Evolutionary conservation across 2,113 vertebrate genomes (phyloP).

Genomic region (Colistium nudipinnis): DNA sequence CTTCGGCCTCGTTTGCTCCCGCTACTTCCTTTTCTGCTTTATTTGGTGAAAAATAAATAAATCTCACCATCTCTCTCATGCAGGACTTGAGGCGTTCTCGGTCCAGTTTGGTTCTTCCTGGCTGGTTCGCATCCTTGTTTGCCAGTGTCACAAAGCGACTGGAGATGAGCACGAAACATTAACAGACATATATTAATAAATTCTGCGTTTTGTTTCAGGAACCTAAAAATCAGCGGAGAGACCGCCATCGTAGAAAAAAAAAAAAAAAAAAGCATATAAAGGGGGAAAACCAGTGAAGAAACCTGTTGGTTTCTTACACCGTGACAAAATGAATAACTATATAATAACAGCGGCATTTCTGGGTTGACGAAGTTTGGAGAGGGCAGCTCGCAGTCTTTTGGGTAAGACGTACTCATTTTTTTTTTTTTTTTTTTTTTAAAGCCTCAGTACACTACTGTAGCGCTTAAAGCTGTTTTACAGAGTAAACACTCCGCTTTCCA

Average conservation of each 20-base stretch:
- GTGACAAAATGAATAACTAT: slow-evolving; percentile 14
- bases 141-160: slow-evolving; percentile 90
- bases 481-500: neutral
- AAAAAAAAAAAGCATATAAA: neutral
- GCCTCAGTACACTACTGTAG: neutral
- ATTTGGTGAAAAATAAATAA: slow-evolving; percentile 1
- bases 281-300: neutral
- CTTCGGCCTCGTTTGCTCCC: neutral
- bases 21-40: neutral
- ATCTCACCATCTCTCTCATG: slow-evolving; percentile 91
- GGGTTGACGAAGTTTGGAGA: slow-evolving; percentile 7
- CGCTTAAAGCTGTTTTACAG: slow-evolving; percentile 1
- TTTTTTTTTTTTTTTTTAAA: too few species aligned
- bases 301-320: neutral
- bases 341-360: neutral
- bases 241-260: neutral
- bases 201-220: neutral
- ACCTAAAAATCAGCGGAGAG: neutral
- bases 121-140: slow-evolving; percentile 91
- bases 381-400: neutral
- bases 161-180: slow-evolving; percentile 42
- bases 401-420: neutral
- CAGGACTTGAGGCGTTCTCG: slow-evolving; percentile 94
- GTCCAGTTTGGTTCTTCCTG: slow-evolving; percentile 89
- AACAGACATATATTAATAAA: neutral